These are phyloP conservation scores for Hartigia nigra DNA, from an alignment of 2,888 invertebrate species.

Conservation along the genomic window DNA sequence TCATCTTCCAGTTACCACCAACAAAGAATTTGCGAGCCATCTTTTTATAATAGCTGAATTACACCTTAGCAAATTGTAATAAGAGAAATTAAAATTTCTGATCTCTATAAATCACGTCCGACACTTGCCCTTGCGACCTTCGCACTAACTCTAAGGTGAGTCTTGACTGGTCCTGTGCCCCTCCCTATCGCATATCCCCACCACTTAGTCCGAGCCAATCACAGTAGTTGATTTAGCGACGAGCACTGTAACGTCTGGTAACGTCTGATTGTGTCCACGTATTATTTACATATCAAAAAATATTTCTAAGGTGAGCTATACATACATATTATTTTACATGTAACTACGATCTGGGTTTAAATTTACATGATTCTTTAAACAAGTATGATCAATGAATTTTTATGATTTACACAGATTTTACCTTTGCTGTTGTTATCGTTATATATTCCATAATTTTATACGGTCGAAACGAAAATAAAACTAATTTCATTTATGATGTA, in stretches of 20 bases:
- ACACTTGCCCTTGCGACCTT: conserved; percentile 18
- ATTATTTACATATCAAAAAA: background rate
- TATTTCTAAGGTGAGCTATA: background rate
- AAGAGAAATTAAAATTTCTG: background rate
- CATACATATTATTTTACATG: background rate
- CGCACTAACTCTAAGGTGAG: conserved; percentile 14
- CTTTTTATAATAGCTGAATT: conserved; percentile 10
- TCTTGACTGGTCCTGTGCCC: background rate
- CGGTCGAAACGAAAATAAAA: background rate
- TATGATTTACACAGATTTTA: background rate
- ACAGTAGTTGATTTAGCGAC: too few relatives aligned
- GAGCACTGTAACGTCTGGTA: too few relatives aligned
- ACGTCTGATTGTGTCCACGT: background rate
- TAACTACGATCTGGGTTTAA: background rate
- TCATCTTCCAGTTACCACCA: conserved; percentile 99
- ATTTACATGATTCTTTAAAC: background rate
- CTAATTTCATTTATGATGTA: background rate
- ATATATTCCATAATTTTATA: background rate
- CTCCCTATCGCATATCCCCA: background rate
- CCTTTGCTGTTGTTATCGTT: background rate
- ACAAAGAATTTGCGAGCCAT: conserved; percentile 95
- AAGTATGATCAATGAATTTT: background rate
- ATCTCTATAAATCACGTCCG: background rate
- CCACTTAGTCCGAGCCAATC: background rate
- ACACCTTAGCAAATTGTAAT: background rate